Conservation (phyloP, 2,113 vertebrate species). For the Gymnorhina tibicen region DNA sequence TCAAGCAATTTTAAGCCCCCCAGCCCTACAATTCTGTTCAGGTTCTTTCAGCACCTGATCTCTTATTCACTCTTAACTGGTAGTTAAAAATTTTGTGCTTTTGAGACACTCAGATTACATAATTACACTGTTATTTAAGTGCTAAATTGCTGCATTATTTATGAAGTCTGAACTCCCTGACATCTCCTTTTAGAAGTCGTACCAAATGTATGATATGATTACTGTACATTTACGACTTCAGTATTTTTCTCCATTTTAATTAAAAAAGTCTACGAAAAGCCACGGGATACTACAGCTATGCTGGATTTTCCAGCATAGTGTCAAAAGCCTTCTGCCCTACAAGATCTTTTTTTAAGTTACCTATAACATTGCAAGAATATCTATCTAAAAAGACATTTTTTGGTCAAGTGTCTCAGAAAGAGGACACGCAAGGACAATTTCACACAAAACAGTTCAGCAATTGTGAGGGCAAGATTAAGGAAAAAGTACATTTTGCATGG, state of each 20-base stretch:
- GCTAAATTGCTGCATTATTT: background rate
- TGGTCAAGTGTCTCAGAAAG: background rate
- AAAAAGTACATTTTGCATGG: background rate
- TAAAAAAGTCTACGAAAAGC: background rate
- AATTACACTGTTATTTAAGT: too few relatives aligned
- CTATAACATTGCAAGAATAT: background rate
- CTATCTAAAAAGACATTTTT: background rate
- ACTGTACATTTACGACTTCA: background rate
- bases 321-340: background rate
- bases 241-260: background rate
- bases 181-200: background rate
- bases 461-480: background rate
- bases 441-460: background rate
- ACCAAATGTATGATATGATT: background rate
- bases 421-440: background rate
- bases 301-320: background rate
- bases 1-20: background rate
- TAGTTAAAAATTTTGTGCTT: background rate
- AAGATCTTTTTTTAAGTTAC: background rate
- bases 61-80: background rate
- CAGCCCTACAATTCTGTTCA: background rate
- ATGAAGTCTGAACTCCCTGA: background rate
- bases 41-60: background rate
- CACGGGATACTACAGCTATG: background rate
- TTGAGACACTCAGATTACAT: background rate